Conservation (phyloP, 2,797 vertebrate species). For the Coreius guichenoti region DNA sequence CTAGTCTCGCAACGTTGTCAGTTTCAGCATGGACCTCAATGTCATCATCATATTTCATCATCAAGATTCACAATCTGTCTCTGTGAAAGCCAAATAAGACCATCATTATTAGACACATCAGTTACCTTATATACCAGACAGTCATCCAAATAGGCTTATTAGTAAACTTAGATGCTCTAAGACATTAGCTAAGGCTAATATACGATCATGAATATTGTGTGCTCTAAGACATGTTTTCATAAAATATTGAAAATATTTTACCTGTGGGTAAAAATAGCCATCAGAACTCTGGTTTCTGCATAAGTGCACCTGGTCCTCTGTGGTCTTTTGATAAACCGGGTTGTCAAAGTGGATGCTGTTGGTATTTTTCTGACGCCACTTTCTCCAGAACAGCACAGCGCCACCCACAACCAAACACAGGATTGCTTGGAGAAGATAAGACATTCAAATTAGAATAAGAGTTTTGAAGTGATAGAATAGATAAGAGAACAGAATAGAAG, state of each 20-base stretch:
- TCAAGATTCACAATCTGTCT: constrained; percentile 86
- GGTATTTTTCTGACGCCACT: constrained; percentile 84
- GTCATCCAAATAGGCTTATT: background rate
- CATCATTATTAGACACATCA: background rate
- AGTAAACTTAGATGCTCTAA: background rate
- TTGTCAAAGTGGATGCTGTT: constrained; percentile 94
- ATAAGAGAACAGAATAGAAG: background rate
- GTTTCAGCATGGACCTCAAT: constrained; percentile 60
- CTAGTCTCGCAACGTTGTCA: constrained; percentile 58
- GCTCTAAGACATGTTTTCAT: background rate
- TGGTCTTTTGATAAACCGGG: constrained; percentile 93
- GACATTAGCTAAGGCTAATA: background rate
- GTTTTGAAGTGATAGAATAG: background rate
- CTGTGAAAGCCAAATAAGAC: constrained; percentile 67
- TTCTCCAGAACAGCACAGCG: constrained; percentile 83
- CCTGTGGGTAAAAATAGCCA: constrained; percentile 84
- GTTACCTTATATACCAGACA: background rate
- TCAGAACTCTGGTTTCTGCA: constrained; percentile 82
- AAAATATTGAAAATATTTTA: constrained; percentile 15
- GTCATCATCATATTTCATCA: constrained; percentile 75
- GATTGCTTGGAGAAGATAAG: constrained; percentile 69
- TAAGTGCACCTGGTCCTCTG: constrained; percentile 88
- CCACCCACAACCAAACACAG: constrained; percentile 74
- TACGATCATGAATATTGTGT: background rate
- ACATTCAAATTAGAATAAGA: background rate